Evolutionary conservation across 2,113 vertebrate genomes (phyloP).

Genomic region (Psammodynastes pulverulentus): DNA sequence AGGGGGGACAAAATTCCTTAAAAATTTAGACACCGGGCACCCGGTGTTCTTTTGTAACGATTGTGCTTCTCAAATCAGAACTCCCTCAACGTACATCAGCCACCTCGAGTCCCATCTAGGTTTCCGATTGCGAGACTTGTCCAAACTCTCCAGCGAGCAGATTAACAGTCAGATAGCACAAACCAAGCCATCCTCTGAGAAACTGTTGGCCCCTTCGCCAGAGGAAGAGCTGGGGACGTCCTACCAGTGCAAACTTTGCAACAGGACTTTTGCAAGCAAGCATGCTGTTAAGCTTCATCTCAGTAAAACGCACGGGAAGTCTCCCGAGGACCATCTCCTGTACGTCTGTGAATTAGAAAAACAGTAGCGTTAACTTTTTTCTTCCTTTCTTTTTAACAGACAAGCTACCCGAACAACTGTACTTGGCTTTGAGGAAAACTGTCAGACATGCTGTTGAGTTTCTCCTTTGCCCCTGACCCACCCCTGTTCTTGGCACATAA

Average conservation of each 20-base stretch:
- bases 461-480: constrained; percentile 63
- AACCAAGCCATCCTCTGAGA: constrained; percentile 92
- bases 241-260: constrained; percentile 98
- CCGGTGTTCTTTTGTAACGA: constrained; percentile 99
- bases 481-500: constrained; percentile 84
- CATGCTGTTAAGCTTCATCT: constrained; percentile 98
- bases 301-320: constrained; percentile 98
- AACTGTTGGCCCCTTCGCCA: constrained; percentile 85
- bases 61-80: constrained; percentile 97
- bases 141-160: constrained; percentile 93
- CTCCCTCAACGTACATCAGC: constrained; percentile 95
- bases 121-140: constrained; percentile 94
- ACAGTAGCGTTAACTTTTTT: constrained; percentile 83
- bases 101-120: constrained; percentile 98
- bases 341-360: constrained; percentile 95
- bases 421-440: constrained; percentile 78
- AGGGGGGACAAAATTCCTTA: constrained; percentile 98
- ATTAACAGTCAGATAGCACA: constrained; percentile 90
- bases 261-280: constrained; percentile 99
- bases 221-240: constrained; percentile 85
- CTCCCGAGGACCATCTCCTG: constrained; percentile 97
- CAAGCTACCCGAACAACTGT: constrained; percentile 47
- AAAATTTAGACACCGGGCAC: constrained; percentile 98
- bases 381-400: constrained; percentile 30
- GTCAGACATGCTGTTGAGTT: constrained; percentile 89